Conservation (phyloP, 2,888 invertebrate species). For the Galerucella nymphaeae region DNA sequence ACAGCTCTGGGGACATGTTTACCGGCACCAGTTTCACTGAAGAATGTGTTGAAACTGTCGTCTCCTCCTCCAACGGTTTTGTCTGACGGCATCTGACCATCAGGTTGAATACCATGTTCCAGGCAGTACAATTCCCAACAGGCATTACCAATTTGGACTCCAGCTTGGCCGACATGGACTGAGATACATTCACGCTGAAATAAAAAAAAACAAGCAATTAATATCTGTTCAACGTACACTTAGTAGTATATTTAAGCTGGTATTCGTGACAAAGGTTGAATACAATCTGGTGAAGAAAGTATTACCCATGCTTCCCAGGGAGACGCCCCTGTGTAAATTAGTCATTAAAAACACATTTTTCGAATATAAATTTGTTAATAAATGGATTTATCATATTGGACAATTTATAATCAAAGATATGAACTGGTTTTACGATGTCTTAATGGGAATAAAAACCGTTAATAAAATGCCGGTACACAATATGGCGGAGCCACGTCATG, state of each 20-base stretch:
- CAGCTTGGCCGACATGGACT: constrained; percentile 83
- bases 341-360: no score
- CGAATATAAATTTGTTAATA: no score
- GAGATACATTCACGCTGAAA: constrained; percentile 82
- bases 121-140: constrained; percentile 91
- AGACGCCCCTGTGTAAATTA: no score
- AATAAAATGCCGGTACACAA: constrained; percentile 31
- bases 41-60: constrained; percentile 95
- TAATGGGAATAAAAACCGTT: constrained; percentile 8
- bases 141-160: constrained; percentile 91
- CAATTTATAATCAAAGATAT: not conserved
- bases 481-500: constrained; percentile 34
- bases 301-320: no score
- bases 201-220: constrained; percentile 38
- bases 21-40: constrained; percentile 94
- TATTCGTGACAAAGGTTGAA: no score
- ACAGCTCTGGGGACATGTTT: constrained; percentile 96
- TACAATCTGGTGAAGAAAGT: no score
- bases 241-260: no score
- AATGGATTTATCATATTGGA: no score
- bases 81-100: constrained; percentile 86
- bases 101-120: constrained; percentile 92
- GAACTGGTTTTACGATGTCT: no score
- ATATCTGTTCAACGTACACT: no score
- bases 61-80: constrained; percentile 85